Evolutionary conservation across 2,888 invertebrate genomes (phyloP).

Genomic region (Andrena minutula): DNA sequence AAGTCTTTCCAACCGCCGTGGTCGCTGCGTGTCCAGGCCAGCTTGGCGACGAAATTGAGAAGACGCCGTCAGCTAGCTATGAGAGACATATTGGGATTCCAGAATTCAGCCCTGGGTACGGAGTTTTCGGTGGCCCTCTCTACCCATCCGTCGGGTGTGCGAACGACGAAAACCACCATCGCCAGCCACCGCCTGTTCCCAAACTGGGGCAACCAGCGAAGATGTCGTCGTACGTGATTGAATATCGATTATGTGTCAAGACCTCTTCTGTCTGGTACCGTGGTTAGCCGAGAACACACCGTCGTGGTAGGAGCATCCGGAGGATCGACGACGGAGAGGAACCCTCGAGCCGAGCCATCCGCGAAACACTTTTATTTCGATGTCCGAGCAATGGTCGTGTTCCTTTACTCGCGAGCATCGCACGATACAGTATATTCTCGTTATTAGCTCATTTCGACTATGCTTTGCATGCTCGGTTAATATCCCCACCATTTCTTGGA

Average conservation of each 20-base stretch:
- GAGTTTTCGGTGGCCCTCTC: constrained; percentile 24
- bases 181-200: constrained; percentile 56
- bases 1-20: constrained; percentile 25
- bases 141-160: constrained; percentile 16
- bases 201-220: constrained; percentile 65
- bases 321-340: constrained; percentile 39
- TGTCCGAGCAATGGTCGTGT: too few species aligned
- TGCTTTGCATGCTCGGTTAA: too few species aligned
- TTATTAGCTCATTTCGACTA: too few species aligned
- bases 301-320: constrained; percentile 29
- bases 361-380: constrained; percentile 27
- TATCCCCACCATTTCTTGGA: too few species aligned
- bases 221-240: constrained; percentile 74
- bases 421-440: too few species aligned
- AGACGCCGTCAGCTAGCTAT: constrained; percentile 50
- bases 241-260: constrained; percentile 78
- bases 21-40: constrained; percentile 11
- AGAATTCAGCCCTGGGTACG: constrained; percentile 34
- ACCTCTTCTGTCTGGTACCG: constrained; percentile 50
- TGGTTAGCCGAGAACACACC: constrained; percentile 58
- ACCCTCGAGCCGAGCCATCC: constrained; percentile 20
- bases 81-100: constrained; percentile 68
- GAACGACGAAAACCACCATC: constrained; percentile 43
- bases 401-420: too few species aligned
- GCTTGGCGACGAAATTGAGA: constrained; percentile 57